phyloP scores from a whole-genome alignment of 2,888 invertebrate species.

The Hypena proboscidalis region DNA sequence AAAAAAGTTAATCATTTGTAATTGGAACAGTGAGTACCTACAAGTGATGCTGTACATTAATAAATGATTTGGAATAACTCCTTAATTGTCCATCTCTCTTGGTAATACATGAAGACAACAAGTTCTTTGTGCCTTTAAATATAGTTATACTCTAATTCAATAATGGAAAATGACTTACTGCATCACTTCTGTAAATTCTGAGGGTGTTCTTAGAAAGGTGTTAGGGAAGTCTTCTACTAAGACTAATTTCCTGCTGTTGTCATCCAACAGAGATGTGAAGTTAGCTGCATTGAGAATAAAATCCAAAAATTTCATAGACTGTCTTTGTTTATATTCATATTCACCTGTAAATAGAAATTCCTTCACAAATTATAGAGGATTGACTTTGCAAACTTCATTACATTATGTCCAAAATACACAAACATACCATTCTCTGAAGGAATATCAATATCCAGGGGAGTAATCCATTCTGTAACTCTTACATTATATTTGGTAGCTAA shows the following conservation, averaged over 20 bases:
- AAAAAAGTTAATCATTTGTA: not conserved
- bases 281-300: constrained; percentile 92
- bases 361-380: not conserved
- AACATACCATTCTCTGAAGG: constrained; percentile 79
- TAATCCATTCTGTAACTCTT: constrained; percentile 92
- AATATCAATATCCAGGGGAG: constrained; percentile 89
- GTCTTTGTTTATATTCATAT: constrained; percentile 82
- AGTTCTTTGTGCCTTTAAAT: too few relatives aligned
- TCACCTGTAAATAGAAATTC: constrained; percentile 61
- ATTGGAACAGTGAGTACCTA: too few relatives aligned
- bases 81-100: too few relatives aligned
- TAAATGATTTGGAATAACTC: too few relatives aligned
- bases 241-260: constrained; percentile 85
- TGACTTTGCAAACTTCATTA: not conserved
- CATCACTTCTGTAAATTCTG: constrained; percentile 87
- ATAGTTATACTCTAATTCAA: too few relatives aligned
- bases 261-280: constrained; percentile 87
- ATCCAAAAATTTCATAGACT: constrained; percentile 89
- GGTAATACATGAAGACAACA: too few relatives aligned
- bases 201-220: constrained; percentile 87
- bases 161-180: too few relatives aligned
- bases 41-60: too few relatives aligned
- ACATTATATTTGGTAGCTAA: constrained; percentile 87
- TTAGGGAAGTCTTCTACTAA: constrained; percentile 94
- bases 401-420: constrained; percentile 2